Evolutionary conservation across 2,113 vertebrate genomes (phyloP), one percentile per base, ranked within the genome.

Genomic region (Natator depressus): DNA sequence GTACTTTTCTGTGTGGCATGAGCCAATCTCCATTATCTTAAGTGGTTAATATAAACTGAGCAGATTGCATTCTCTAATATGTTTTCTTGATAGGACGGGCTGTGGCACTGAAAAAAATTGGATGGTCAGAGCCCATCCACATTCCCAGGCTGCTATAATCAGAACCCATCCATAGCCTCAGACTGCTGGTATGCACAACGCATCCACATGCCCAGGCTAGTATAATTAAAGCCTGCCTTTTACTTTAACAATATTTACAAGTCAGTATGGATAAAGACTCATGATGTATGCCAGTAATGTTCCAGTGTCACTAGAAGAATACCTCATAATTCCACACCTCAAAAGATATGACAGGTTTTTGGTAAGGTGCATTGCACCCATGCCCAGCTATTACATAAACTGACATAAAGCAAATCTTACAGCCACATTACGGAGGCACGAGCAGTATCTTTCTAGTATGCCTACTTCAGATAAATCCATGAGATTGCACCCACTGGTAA

Each of bases 81-180:
- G 69, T 69, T 96, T 95, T 92, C 75, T 88, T 88, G 87, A 84
- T 3, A 89, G 46, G 87, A 78, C 10, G 8, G 80, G 88, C 53
- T 95, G 78, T 49, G 80, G 54, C 76, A 85, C 84, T 90, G 72
- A 84, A 91, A 69, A 69, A 57, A 86, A 80, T 49, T 81, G 89
- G 53, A 16, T 35, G 90, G 82, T 75, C 82, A 87, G 88, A 91
- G 42, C 92, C 88, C 92, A 88, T 82, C 92, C 91, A 49, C 47
- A 65, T 84, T 69, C 79, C 83, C 89, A 55, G n/a, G 31, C 17
- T 89, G 46, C 94, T 88, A 6, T 38, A 76, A 82, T 93, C 90
- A 90, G 59, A 94, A 93, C 76, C 24, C n/a, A 86, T 80, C 88
- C 50, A 10, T 20, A 88, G 51, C 31, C 84, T 82, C 55, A 53